Evolutionary conservation across 2,113 vertebrate species (phyloP).

Genomic region (Vidua chalybeata): DNA sequence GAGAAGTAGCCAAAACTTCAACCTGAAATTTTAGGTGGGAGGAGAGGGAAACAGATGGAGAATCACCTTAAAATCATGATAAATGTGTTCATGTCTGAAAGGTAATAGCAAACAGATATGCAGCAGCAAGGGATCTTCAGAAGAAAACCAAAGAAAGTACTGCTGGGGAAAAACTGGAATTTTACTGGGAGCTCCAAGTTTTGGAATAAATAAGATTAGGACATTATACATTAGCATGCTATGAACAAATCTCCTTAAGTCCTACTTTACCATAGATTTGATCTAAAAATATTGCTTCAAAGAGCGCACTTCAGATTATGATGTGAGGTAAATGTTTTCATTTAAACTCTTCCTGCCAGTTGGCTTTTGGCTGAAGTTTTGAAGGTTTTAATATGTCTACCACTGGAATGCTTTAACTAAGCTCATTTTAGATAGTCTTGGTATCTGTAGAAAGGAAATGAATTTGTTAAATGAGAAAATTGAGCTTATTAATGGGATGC

Average conservation of each 20-base stretch:
- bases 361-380: background rate
- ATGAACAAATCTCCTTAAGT: background rate
- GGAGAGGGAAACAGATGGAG: background rate
- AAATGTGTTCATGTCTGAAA: background rate
- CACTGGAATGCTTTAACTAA: background rate
- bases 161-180: background rate
- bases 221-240: background rate
- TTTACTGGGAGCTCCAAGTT: background rate
- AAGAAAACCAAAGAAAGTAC: background rate
- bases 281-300: slow-evolving; percentile 9
- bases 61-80: background rate
- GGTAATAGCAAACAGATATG: background rate
- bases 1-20: background rate
- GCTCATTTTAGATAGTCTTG: background rate
- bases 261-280: background rate
- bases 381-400: background rate
- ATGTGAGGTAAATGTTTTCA: background rate
- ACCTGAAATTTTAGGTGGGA: background rate
- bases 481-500: background rate
- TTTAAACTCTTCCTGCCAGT: background rate
- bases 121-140: background rate
- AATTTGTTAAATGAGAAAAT: background rate
- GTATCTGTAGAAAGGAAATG: background rate
- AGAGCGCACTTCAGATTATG: background rate
- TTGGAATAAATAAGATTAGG: background rate